Conservation (phyloP, 2,113 vertebrate species). For the mouse (Mus musculus) region DNA sequence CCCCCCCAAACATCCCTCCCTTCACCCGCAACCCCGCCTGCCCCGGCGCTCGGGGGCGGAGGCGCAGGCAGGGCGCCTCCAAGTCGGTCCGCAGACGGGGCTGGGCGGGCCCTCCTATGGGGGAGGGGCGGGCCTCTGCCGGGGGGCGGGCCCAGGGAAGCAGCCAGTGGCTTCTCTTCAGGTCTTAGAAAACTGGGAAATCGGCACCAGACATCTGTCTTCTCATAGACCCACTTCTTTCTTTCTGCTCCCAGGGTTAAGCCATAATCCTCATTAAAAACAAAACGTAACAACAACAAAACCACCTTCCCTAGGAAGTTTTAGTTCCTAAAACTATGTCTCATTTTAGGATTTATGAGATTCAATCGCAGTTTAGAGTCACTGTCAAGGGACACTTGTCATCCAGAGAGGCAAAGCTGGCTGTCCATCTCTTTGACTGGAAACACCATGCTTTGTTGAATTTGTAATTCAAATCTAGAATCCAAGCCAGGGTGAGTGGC, state of each 20-base stretch:
- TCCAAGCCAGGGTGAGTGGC: too few species aligned
- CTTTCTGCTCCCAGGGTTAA: not conserved
- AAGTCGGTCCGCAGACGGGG: conserved; percentile 27
- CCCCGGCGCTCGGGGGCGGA: not conserved
- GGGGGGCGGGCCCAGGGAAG: not conserved
- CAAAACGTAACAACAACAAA: not conserved
- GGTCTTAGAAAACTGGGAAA: not conserved
- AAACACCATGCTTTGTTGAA: not conserved
- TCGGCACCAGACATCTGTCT: too few species aligned
- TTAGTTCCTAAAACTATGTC: not conserved
- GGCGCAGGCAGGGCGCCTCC: conserved; percentile 51
- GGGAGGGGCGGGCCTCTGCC: not conserved
- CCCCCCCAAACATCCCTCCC: conserved; percentile 62
- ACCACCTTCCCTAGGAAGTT: not conserved
- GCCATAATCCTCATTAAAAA: not conserved
- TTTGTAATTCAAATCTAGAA: conserved; percentile 33
- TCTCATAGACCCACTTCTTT: not conserved
- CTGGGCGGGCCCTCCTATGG: not conserved
- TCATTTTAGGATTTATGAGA: not conserved
- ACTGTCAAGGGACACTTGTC: not conserved
- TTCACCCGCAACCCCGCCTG: conserved; percentile 58
- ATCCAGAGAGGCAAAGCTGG: not conserved
- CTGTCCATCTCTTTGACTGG: not conserved
- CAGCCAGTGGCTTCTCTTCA: not conserved
- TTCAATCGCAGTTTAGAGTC: not conserved